Base-by-base conservation (phyloP, 1,140 invertebrate genomes). In the Cydia pomonella region DNA sequence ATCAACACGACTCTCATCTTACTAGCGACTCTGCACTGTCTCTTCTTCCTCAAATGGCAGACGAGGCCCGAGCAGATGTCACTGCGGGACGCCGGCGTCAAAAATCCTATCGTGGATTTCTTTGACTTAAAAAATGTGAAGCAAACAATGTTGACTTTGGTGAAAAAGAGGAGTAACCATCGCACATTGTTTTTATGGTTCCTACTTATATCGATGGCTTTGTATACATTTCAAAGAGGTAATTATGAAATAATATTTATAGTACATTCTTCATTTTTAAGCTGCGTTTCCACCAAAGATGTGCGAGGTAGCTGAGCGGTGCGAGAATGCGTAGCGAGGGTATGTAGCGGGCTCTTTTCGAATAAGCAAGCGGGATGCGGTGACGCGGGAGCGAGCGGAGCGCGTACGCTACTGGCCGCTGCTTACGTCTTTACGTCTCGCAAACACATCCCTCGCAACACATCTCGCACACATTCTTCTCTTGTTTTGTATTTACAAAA, bases 141-240 rank as follows among this genome's bases (percentile, higher is more conserved):
- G 10, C 92, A 94, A 13, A 96, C 96, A 0, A 50, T 95, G 0
- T 86, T 85, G 7, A 96, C 95, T 0, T 76, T 97, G 9, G 86
- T 90, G 0, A 96, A 94, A 76, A 85, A 80, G 12, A 92, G 96
- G 41, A 72, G 85, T 0, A 90, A 93, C 3, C 93, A 94, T 72
- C 85, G 94, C 13, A 93, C 95, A 75, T 78, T 93, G n/a, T 95
- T 95, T 75, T 86, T 97, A 5, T 93, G 95, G 84, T 90, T 96
- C 9, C 80, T 96, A 1, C 91, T 97, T 3, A 76, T 95, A 7
- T 94, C 95, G 6, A 97, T 97, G 96, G 94, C 94, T 0, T 90
- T 97, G 13, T 97, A 97, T 80, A 96, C 96, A 59, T 97, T 97
- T 78, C 96, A 97, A 89, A 94, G 96, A 84, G 94, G 94, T 94